Evolutionary conservation across 2,888 invertebrate genomes (phyloP).

Genomic region (Nomada ruficornis): DNA sequence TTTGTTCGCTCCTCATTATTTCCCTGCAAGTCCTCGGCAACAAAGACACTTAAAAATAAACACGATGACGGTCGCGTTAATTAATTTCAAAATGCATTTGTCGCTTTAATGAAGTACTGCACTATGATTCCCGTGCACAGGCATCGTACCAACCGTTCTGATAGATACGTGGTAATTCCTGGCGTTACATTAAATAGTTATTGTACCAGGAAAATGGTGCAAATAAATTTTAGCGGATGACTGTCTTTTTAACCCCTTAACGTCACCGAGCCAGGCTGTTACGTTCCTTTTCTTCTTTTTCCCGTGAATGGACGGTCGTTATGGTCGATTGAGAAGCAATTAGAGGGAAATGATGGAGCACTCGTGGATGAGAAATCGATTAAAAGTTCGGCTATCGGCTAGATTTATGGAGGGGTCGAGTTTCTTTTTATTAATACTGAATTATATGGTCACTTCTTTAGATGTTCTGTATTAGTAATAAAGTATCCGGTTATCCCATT

Average conservation of each 20-base stretch:
- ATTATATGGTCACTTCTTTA: not conserved
- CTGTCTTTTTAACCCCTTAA: not conserved
- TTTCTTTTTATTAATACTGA: no score
- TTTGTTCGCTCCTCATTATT: conserved; percentile 57
- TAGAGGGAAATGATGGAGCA: conserved; percentile 28
- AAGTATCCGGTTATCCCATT: not conserved
- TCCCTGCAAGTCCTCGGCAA: conserved; percentile 32
- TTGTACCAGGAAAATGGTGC: not conserved
- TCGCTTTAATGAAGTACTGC: conserved; percentile 28
- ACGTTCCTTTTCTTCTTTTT: not conserved
- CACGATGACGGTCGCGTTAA: conserved; percentile 25
- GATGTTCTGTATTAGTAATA: not conserved
- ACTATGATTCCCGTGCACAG: not conserved
- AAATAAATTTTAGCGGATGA: not conserved
- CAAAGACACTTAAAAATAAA: conserved; percentile 47
- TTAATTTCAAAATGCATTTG: conserved; percentile 44
- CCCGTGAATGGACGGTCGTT: not conserved
- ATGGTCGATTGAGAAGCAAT: conserved; percentile 36
- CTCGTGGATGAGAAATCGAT: conserved; percentile 8
- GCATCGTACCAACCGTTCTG: not conserved
- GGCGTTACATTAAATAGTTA: not conserved
- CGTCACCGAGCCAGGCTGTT: not conserved
- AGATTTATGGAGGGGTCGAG: not conserved
- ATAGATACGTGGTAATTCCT: not conserved
- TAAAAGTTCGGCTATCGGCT: not conserved